These are phyloP conservation scores for Myotis davidii DNA, from an alignment of 2,113 vertebrate genomes.

Conservation along the genomic window DNA sequence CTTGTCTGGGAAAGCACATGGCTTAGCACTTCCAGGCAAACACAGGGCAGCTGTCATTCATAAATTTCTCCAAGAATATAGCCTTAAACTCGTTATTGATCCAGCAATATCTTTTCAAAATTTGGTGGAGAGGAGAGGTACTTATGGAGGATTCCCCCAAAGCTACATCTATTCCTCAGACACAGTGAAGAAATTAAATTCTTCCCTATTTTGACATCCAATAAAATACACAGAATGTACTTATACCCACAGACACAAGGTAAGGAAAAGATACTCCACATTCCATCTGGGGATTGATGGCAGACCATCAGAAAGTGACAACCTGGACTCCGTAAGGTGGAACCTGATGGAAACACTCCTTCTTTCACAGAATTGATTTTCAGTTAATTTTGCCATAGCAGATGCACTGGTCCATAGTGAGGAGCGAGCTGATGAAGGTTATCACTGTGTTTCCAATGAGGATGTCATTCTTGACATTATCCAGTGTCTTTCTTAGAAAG, in stretches of 20 bases:
- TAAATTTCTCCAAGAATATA: neutral
- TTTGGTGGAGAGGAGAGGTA: neutral
- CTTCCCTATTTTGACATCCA: neutral
- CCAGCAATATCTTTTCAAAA: conserved; percentile 9
- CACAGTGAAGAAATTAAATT: neutral
- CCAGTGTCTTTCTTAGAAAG: conserved; percentile 44
- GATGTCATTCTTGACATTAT: conserved; percentile 31
- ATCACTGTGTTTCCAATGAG: conserved; percentile 19
- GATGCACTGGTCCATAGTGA: neutral
- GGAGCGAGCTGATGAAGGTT: neutral
- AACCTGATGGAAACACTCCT: conserved; percentile 32
- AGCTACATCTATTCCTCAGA: neutral
- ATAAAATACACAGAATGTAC: neutral
- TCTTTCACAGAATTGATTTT: conserved; percentile 54
- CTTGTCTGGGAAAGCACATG: neutral
- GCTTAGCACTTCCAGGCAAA: conserved; percentile 45
- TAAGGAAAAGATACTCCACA: neutral
- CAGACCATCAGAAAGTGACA: neutral
- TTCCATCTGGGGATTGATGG: neutral
- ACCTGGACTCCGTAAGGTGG: neutral
- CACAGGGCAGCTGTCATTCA: neutral
- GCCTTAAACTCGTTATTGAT: conserved; percentile 22
- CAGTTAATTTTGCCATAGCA: conserved; percentile 23
- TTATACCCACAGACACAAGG: neutral
- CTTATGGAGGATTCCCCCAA: neutral